Percentiles rank a stretch among this genome's conserved stretches.
Conservation (phyloP, 2,888 invertebrate genomes). For the Eupithecia subfuscata region DNA sequence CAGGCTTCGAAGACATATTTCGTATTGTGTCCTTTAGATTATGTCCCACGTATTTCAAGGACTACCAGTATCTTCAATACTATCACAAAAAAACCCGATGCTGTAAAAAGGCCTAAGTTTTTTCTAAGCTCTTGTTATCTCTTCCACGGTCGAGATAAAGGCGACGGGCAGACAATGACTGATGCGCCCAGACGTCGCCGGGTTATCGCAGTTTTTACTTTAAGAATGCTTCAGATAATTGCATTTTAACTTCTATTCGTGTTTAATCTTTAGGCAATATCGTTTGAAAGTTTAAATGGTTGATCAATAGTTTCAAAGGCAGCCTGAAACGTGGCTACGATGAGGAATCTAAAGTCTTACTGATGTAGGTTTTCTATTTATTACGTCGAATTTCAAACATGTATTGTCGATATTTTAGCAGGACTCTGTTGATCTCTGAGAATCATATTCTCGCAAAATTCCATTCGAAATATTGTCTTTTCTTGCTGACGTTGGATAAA, state of each 20-base stretch:
- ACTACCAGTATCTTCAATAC: not conserved
- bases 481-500: not conserved
- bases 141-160: conserved; percentile 49
- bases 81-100: conserved; percentile 2
- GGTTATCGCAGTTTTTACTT: conserved; percentile 42
- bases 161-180: conserved; percentile 59
- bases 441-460: not conserved
- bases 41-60: not conserved
- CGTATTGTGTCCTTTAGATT: too few species aligned
- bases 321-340: not conserved
- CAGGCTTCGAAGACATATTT: not conserved
- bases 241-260: conserved; percentile 23
- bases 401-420: not conserved
- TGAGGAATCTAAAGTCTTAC: not conserved
- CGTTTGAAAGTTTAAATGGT: not conserved
- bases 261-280: not conserved
- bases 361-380: not conserved
- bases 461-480: not conserved
- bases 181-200: conserved; percentile 51
- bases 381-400: not conserved
- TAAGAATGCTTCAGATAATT: conserved; percentile 33
- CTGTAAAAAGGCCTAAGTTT: conserved; percentile 10
- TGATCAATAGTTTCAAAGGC: not conserved
- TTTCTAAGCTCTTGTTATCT: not conserved
- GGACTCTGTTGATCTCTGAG: not conserved